Evolutionary conservation across 2,797 vertebrate genomes (phyloP), one percentile per base, ranked within the genome.

Genomic region (Clarias laeviceps): DNA sequence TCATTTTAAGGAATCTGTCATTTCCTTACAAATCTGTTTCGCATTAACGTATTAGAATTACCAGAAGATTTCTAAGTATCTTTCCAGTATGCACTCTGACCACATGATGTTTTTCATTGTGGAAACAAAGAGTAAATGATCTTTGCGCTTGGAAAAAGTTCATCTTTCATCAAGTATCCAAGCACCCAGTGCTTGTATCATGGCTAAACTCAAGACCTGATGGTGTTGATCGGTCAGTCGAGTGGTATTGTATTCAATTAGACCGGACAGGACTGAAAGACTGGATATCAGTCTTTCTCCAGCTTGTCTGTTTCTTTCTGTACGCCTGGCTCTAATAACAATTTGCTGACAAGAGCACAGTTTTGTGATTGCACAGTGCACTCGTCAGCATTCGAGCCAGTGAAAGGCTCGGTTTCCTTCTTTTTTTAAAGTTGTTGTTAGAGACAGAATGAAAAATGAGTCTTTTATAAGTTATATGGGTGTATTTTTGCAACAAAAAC

Each of bases 1-100:
- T 45, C 80, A 73, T 85, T 73, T 72, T 81, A 29, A 76, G 37
- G 20, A 9, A 78, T 54, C 59, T 83, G 57, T 62, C n/a, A 27
- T 40, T 40, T 74, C 69, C 72, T 83, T 61, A 27, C 40, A 61
- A 69, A 78, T 84, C 85, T 89, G 77, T 85, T 87, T 85, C 56
- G 14, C 81, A 84, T 86, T 83, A 80, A 88, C 54, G 64, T 74
- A 84, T 86, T 80, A 40, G 64, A 73, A n/a, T 82, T 73, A 81
- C 54, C 68, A 80, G n/a, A 17, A 64, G 73, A 84, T 84, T 87
- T 50, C 62, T 61, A 70, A 83, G 76, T 64, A 66, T 77, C 70
- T 85, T 62, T 82, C 54, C 76, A 72, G 62, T 68, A 80, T 72
- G 29, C n/a, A 45, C 20, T 62, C 29, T 76, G 70, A 83, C 81